These are phyloP conservation scores for Macquaria ambigua DNA, from an alignment of 2,113 vertebrate genomes.

Conservation along the genomic window DNA sequence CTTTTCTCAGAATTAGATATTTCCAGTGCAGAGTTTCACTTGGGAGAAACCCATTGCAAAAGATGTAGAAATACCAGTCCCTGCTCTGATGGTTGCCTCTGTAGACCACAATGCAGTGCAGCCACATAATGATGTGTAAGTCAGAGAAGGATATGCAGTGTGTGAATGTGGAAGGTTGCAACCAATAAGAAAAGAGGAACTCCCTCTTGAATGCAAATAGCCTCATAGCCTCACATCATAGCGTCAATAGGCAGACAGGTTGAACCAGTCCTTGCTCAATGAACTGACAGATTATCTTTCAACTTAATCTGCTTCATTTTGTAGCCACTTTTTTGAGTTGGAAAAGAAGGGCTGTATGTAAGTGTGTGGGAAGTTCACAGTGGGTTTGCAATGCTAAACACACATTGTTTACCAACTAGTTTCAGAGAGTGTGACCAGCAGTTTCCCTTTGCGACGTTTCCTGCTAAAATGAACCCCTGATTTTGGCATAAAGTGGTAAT, in stretches of 20 bases:
- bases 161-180: background rate
- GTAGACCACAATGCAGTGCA: background rate
- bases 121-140: background rate
- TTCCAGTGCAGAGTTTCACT: background rate
- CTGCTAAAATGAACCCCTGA: no score
- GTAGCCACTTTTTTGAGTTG: background rate
- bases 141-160: background rate
- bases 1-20: background rate
- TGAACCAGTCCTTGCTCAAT: constrained; percentile 7
- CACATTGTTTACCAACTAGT: no score
- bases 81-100: background rate
- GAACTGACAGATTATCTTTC: background rate
- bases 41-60: background rate
- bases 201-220: background rate
- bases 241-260: constrained; percentile 13
- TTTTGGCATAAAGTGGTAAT: no score
- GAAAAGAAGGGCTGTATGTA: background rate
- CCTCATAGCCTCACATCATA: no score
- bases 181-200: background rate
- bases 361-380: background rate
- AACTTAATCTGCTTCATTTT: background rate
- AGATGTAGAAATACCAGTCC: no score
- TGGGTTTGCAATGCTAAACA: background rate
- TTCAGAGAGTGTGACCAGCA: background rate
- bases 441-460: background rate